phyloP scores from a whole-genome alignment of 2,888 invertebrate genomes.

The Lissonota sp. region DNA sequence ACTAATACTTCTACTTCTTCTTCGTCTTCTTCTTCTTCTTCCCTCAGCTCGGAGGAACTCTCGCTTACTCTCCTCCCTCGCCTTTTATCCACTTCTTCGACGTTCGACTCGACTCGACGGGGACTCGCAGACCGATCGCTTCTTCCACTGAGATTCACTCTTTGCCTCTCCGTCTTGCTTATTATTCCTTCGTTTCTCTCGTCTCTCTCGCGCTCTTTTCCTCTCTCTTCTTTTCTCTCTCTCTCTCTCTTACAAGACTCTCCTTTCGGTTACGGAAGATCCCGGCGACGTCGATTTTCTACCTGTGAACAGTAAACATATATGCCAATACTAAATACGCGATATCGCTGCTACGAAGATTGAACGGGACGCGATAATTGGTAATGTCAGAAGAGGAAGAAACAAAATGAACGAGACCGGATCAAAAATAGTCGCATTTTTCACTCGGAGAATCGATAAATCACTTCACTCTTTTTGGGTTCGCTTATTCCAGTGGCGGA shows the following conservation, averaged over 20 bases:
- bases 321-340: constrained; percentile 17
- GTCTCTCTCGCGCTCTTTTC: constrained; percentile 45
- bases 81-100: constrained; percentile 63
- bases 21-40: constrained; percentile 54
- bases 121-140: constrained; percentile 57
- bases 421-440: too few species aligned
- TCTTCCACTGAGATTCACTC: constrained; percentile 55
- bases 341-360: constrained; percentile 24
- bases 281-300: constrained; percentile 39
- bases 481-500: too few species aligned
- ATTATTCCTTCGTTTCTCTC: constrained; percentile 34
- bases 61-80: constrained; percentile 64
- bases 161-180: constrained; percentile 53
- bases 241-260: constrained; percentile 18
- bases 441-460: not conserved
- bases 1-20: constrained; percentile 57
- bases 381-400: constrained; percentile 3
- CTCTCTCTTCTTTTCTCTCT: constrained; percentile 45
- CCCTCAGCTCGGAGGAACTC: constrained; percentile 61
- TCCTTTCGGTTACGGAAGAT: constrained; percentile 34
- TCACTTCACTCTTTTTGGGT: not conserved
- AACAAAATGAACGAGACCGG: not conserved
- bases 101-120: constrained; percentile 61
- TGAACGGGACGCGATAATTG: constrained; percentile 17
- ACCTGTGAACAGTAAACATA: constrained; percentile 59